A percentile compares a stretch with the other conserved stretches of the same genome.
phyloP scores from a whole-genome alignment of 2,797 vertebrate species.

The Mus caroli region DNA sequence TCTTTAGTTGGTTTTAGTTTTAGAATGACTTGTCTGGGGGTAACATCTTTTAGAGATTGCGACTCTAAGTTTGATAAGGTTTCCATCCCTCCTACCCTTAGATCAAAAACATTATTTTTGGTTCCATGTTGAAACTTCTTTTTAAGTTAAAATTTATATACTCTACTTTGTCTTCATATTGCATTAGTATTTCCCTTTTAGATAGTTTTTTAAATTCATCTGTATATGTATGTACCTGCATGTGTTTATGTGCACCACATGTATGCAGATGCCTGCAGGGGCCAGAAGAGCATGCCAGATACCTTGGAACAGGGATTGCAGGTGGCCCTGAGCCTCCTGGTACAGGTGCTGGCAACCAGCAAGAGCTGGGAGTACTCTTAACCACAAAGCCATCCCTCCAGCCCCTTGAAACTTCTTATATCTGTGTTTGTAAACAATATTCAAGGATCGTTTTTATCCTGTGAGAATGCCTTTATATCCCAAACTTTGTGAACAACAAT shows the following conservation, averaged over 20 bases:
- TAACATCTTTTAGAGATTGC: neutral
- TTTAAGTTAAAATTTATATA: neutral
- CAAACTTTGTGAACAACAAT: slow-evolving; percentile 21
- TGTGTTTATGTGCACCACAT: neutral
- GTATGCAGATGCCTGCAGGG: neutral
- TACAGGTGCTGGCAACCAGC: neutral
- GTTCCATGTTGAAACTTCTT: neutral
- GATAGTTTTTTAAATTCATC: neutral
- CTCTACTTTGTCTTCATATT: neutral
- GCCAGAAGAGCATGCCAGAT: neutral
- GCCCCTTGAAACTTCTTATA: neutral
- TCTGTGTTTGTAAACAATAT: neutral
- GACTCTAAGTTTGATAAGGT: neutral
- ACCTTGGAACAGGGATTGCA: neutral
- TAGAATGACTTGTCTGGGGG: neutral
- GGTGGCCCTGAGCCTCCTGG: neutral
- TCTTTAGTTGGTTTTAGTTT: neutral
- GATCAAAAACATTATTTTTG: neutral
- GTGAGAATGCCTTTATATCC: neutral
- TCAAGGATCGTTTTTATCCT: neutral
- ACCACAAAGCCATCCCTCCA: neutral
- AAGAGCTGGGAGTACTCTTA: neutral
- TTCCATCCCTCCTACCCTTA: neutral
- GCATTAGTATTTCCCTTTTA: neutral
- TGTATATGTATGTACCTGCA: neutral